Conservation (phyloP, 1,140 invertebrate genomes). For the Onthophagus taurus region DNA sequence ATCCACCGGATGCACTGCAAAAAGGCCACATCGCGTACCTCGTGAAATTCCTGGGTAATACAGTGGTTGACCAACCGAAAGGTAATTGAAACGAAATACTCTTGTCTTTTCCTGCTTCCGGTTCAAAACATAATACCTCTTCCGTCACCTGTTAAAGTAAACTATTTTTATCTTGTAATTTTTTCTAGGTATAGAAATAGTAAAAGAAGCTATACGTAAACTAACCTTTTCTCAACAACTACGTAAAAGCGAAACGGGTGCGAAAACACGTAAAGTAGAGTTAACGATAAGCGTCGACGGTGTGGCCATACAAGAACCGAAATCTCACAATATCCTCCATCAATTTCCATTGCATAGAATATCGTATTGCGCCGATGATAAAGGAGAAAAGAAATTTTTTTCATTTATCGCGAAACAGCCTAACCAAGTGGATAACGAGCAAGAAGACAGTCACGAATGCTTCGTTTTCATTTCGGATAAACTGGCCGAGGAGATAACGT, state of each 20-base stretch:
- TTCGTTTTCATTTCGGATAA: slow-evolving; percentile 97
- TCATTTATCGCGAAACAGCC: slow-evolving; percentile 84
- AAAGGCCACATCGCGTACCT: slow-evolving; percentile 93
- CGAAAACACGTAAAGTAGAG: slow-evolving; percentile 88
- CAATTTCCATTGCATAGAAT: slow-evolving; percentile 96
- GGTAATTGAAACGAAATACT: no score
- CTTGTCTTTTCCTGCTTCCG: background rate
- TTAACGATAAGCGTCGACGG: slow-evolving; percentile 92
- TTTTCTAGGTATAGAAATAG: slow-evolving; percentile 67
- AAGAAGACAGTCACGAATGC: slow-evolving; percentile 75
- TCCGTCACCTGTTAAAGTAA: background rate
- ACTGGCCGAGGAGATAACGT: slow-evolving; percentile 89
- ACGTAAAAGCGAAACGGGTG: slow-evolving; percentile 79
- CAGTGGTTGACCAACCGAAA: slow-evolving; percentile 89
- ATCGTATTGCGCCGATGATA: slow-evolving; percentile 96
- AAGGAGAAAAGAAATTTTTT: slow-evolving; percentile 94
- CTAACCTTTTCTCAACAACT: slow-evolving; percentile 90
- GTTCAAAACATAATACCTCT: background rate
- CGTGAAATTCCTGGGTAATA: slow-evolving; percentile 94
- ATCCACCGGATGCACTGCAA: slow-evolving; percentile 84
- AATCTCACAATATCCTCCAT: slow-evolving; percentile 68
- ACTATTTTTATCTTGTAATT: slow-evolving; percentile 1
- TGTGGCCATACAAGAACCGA: slow-evolving; percentile 72
- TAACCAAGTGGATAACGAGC: slow-evolving; percentile 31
- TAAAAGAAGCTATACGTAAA: slow-evolving; percentile 92